Percentiles rank a stretch among this genome's conserved stretches.
Conservation (phyloP, 2,113 vertebrate species). For the Rhodinocichla rosea region DNA sequence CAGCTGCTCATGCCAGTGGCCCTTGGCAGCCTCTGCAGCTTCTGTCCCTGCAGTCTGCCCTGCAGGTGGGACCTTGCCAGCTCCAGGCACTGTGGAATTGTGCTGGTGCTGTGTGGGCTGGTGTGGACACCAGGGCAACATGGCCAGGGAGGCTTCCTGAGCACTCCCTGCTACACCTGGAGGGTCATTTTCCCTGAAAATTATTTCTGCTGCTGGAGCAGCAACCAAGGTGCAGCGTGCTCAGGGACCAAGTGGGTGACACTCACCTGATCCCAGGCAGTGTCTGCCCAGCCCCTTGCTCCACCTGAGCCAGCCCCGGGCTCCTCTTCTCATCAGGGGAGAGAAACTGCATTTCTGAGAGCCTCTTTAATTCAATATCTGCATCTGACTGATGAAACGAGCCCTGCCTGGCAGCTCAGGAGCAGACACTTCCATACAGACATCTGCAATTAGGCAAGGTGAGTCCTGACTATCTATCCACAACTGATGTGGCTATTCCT, state of each 20-base stretch:
- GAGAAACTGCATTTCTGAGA: conserved; percentile 22
- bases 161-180: neutral
- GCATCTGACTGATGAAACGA: neutral
- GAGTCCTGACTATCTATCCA: neutral
- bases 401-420: neutral
- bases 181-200: neutral
- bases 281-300: neutral
- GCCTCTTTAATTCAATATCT: neutral
- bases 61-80: neutral
- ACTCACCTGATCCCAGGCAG: neutral
- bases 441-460: neutral
- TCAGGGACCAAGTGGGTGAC: neutral
- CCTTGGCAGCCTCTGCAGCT: neutral
- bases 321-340: neutral
- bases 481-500: neutral
- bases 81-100: neutral
- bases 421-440: neutral
- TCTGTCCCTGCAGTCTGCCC: neutral
- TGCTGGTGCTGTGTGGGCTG: fast-evolving
- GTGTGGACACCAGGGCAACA: too few species aligned
- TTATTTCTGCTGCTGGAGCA: neutral
- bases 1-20: neutral
- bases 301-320: neutral
- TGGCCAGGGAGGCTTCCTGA: neutral
- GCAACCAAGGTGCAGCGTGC: neutral